phyloP scores from a whole-genome alignment of 2,888 invertebrate genomes.

The Augochlorella aurata region DNA sequence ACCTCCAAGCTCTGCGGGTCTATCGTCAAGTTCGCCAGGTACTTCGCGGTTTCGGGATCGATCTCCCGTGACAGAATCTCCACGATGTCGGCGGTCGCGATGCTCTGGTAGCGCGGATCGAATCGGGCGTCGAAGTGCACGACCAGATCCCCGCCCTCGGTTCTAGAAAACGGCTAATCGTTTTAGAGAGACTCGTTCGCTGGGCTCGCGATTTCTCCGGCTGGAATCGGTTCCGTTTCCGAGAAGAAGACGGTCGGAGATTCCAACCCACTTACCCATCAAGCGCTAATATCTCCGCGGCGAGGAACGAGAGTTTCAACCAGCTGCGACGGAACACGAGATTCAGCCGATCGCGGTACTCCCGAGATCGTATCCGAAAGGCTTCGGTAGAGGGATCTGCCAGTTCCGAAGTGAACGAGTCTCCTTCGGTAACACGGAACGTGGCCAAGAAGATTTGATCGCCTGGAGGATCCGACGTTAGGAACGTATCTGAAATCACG shows the following conservation, averaged over 20 bases:
- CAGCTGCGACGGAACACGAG: constrained; percentile 89
- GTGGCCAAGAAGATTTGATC: constrained; percentile 92
- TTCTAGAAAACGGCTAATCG: constrained; percentile 78
- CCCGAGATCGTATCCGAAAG: constrained; percentile 89
- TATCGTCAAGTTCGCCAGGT: constrained; percentile 86
- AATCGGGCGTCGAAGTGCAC: constrained; percentile 94
- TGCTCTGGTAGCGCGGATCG: constrained; percentile 88
- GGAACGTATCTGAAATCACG: constrained; percentile 86
- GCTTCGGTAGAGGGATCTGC: constrained; percentile 87
- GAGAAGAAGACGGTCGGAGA: background rate
- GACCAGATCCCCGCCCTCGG: constrained; percentile 88
- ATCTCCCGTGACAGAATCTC: constrained; percentile 88
- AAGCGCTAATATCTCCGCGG: constrained; percentile 91
- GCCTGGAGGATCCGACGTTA: constrained; percentile 88
- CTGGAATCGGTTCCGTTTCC: constrained; percentile 6
- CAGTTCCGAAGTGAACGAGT: constrained; percentile 87
- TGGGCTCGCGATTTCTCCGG: constrained; percentile 42
- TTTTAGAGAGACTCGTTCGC: background rate
- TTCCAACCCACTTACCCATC: constrained; percentile 87
- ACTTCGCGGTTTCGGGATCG: constrained; percentile 83
- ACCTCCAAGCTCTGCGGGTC: constrained; percentile 87
- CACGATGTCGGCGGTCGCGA: constrained; percentile 86
- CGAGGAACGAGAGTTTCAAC: constrained; percentile 89
- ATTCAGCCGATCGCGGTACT: constrained; percentile 90
- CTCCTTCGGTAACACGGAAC: constrained; percentile 88